Evolutionary conservation across 2,797 vertebrate genomes (phyloP).

Genomic region (Diplodus puntazzo): DNA sequence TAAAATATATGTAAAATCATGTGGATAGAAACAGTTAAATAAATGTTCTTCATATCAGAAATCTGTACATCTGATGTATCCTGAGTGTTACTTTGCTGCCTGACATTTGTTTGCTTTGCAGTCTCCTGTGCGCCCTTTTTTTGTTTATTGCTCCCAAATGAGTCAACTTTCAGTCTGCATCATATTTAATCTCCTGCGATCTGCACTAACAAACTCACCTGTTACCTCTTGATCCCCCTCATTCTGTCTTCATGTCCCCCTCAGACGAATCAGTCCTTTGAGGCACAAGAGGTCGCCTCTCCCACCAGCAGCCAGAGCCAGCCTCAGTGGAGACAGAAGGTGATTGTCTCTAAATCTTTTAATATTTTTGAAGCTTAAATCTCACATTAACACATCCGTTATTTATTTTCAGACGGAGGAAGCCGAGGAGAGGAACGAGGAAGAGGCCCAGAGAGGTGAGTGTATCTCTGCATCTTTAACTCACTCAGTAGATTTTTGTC

Average conservation of each 20-base stretch:
- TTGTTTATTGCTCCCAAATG: not conserved
- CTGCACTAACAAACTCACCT: not conserved
- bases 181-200: not conserved
- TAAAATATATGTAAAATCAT: no score
- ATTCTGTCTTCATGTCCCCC: conserved; percentile 6
- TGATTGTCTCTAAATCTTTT: conserved; percentile 36
- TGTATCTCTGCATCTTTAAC: not conserved
- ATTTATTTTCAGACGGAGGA: conserved; percentile 21
- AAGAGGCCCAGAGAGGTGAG: conserved; percentile 64
- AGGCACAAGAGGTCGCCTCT: conserved; percentile 83
- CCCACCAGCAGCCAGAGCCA: conserved; percentile 59
- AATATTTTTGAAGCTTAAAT: not conserved
- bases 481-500: no score
- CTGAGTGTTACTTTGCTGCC: not conserved
- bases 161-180: not conserved
- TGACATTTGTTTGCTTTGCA: not conserved
- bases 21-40: no score
- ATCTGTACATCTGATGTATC: not conserved
- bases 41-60: no score
- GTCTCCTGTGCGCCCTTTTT: not conserved
- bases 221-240: not conserved
- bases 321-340: conserved; percentile 79
- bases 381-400: not conserved
- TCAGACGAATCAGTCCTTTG: conserved; percentile 84
- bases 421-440: conserved; percentile 49